A percentile compares a stretch with the other conserved stretches of the same genome.
Conservation (phyloP, 2,113 vertebrate species). For the Bufo bufo region DNA sequence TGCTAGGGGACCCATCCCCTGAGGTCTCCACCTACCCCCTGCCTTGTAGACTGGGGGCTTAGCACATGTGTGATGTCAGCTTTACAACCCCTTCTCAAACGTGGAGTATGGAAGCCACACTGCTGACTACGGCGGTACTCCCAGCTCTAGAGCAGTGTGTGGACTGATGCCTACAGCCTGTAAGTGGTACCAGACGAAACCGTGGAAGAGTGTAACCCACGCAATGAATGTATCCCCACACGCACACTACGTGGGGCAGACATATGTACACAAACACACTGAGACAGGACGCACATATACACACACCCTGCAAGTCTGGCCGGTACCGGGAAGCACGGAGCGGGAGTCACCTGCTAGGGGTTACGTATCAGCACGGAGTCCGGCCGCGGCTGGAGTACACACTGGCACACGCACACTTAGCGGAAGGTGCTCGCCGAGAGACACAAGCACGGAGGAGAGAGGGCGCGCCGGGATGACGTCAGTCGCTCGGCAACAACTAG, state of each 20-base stretch:
- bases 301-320: neutral
- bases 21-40: no score
- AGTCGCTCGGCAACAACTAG: constrained; percentile 66
- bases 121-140: no score
- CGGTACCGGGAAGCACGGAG: neutral
- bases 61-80: no score
- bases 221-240: no score
- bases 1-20: no score
- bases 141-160: no score
- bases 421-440: constrained; percentile 53
- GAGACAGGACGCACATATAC: neutral
- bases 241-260: neutral
- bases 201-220: no score
- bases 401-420: constrained; percentile 43
- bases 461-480: constrained; percentile 66
- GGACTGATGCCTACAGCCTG: no score
- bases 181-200: no score
- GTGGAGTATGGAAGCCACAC: no score
- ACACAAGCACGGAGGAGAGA: constrained; percentile 53
- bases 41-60: no score
- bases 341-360: neutral
- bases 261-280: neutral
- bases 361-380: constrained; percentile 10
- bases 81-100: no score
- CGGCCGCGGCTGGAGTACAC: constrained; percentile 20